Evolutionary conservation across 2,797 vertebrate genomes (phyloP), one percentile per base, ranked within the genome.

Genomic region (Crypturellus tataupa): DNA sequence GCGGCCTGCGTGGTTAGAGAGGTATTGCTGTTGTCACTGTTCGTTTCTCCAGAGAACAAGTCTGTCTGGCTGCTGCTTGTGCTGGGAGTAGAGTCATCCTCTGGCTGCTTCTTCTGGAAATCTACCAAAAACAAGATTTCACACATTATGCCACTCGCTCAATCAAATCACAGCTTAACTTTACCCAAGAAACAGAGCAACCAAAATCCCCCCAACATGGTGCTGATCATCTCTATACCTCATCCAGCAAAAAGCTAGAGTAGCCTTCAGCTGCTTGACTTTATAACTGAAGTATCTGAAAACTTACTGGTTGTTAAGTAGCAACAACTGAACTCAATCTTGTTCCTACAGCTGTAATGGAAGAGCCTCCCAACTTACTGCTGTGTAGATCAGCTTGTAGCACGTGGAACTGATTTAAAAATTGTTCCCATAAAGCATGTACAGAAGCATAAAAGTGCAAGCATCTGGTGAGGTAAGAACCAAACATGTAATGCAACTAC

Each of bases 31-130:
- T 99, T 99, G 98, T 98, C 98, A 98, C 98, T 98, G 98, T 98
- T 99, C 68, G 97, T 98, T 98, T 99, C 99, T 93, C 98, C 99
- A 78, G 98, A 98, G 98, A 99, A 99, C 96, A 99, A 98, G 97
- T 99, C 98, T 97, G 98, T 98, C 98, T 99, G 99, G 98, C 97
- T 99, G 93, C 97, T 98, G 98, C 98, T 99, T 96, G 99, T 98
- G 98, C 99, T 99, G 97, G 99, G 98, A 96, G 99, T 93, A 92
- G 99, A 98, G 98, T 99, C 99, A 86, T 99, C 98, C 0, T 98
- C 99, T 76, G 98, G 98, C 97, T 98, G 98, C 97, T 99, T 99
- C 98, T 99, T 99, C 97, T 99, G 98, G 98, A 99, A 98, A 97
- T 99, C 99, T 99, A 71, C 68, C 95, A 87, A 96, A 84, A 85